Base-by-base conservation (phyloP, 1,140 invertebrate genomes). In the Potamilus streckersoni region DNA sequence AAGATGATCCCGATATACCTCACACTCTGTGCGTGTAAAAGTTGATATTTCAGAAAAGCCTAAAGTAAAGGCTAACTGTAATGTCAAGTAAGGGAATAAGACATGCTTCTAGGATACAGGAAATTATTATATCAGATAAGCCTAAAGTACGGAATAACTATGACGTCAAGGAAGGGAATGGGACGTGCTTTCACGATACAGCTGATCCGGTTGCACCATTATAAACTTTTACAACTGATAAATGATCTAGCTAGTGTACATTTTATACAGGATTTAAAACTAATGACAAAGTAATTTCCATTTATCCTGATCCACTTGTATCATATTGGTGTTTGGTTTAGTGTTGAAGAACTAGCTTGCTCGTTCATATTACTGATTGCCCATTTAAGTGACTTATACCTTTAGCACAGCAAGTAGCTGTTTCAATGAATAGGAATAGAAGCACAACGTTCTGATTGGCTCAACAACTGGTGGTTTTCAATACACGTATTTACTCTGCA, bases 281-380 rank as follows among this genome's bases (percentile, higher is more conserved):
- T 2, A 69, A 66, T 70, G 19, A 27, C 0, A 78, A 78, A 61
- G 70, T 80, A 66, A 66, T 75, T 8, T 76, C 78, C 75, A 59
- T 73, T 69, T 70, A 71, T 57, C 70, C 63, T 76, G 38, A 71
- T 60, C 6, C 74, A 78, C 58, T 38, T 73, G 5, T 80, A 76
- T 73, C 65, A 69, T 60, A 19, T 69, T 61, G 65, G 74, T 64
- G 58, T 60, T 19, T 61, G 38, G 65, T 23, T 78, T 6, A 66
- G 58, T 60, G 73, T 74, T 16, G 57, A 67, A 69, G 67, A 80
- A 27, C 74, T 63, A 69, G 83, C 65, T 82, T 86, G 12, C 85
- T 84, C 31, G 60, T 86, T 60, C 85, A 88, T 82, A 79, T 71
- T 19, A 84, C 81, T 38, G 83, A 87, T 80, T 83, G 79, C 49